phyloP scores from a whole-genome alignment of 37 sponge, comb jelly and placozoan species.

The Tethya wilhelma region DNA sequence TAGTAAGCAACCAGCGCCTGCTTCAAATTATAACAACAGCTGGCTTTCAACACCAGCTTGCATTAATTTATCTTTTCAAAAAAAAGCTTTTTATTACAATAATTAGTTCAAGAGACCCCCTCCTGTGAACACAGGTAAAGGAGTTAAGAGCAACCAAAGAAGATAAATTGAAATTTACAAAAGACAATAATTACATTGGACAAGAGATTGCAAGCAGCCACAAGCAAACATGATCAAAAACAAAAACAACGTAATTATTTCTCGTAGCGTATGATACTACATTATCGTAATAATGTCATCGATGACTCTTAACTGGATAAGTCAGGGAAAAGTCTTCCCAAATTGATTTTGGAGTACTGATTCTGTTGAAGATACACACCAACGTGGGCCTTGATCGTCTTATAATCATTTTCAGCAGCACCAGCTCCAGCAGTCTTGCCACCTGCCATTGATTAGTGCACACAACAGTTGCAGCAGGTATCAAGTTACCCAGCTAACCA shows the following conservation, averaged over 20 bases:
- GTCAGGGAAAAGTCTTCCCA: conserved; percentile 41
- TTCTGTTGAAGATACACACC: conserved; percentile 15
- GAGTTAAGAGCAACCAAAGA: neutral
- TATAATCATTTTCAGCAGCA: too few species aligned
- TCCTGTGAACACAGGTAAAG: too few species aligned
- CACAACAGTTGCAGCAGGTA: too few species aligned
- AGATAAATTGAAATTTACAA: neutral
- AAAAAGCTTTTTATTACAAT: too few species aligned
- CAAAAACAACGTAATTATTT: neutral
- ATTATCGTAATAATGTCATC: neutral
- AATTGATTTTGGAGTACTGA: conserved; percentile 47
- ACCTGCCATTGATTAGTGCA: too few species aligned
- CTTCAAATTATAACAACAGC: too few species aligned
- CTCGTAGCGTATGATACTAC: neutral
- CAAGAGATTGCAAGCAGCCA: neutral
- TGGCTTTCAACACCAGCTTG: too few species aligned
- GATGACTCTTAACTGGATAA: neutral
- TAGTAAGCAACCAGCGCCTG: too few species aligned
- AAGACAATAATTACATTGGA: neutral
- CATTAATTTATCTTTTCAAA: too few species aligned
- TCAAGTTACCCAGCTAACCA: too few species aligned
- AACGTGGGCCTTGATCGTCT: neutral
- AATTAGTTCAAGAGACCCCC: too few species aligned
- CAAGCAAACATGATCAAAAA: neutral
- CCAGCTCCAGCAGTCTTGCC: too few species aligned